These are phyloP conservation scores for Polia nebulosa DNA, from an alignment of 2,888 invertebrate genomes.

Conservation along the genomic window DNA sequence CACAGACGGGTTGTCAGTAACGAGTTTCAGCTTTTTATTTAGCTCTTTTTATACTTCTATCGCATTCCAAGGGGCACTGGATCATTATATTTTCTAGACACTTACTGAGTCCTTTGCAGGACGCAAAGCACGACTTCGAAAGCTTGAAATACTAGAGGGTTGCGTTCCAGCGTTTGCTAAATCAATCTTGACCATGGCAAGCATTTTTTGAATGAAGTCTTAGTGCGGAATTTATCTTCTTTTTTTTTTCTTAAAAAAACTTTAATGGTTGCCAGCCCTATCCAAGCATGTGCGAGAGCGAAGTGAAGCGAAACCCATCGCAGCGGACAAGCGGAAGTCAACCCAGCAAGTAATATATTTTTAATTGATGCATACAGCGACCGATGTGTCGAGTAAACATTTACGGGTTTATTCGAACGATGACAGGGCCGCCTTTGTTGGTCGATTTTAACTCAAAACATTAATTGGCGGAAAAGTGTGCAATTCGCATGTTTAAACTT, in stretches of 20 bases:
- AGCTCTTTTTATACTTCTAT: constrained; percentile 18
- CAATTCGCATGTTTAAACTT: constrained; percentile 86
- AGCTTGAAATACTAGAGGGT: not conserved
- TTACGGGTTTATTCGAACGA: constrained; percentile 83
- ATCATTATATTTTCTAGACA: constrained; percentile 8
- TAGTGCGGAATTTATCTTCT: too few species aligned
- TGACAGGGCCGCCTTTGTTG: constrained; percentile 84
- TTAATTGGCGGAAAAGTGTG: constrained; percentile 89
- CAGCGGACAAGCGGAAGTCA: constrained; percentile 79
- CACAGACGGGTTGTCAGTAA: constrained; percentile 32
- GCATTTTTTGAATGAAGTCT: not conserved
- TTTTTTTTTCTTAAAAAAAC: too few species aligned
- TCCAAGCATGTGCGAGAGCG: constrained; percentile 45
- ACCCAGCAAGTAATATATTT: constrained; percentile 86
- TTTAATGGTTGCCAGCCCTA: constrained; percentile 44
- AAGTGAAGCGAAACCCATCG: constrained; percentile 64
- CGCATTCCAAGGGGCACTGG: constrained; percentile 10
- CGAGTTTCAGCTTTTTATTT: constrained; percentile 35
- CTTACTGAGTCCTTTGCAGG: not conserved
- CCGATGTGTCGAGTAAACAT: constrained; percentile 88
- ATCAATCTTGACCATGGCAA: too few species aligned
- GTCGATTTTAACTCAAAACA: constrained; percentile 84
- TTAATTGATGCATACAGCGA: constrained; percentile 88
- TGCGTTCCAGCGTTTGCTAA: not conserved
- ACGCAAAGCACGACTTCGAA: not conserved